These are phyloP conservation scores for Smutsia temminckii DNA, from an alignment of 2,797 vertebrate species.

Conservation along the genomic window DNA sequence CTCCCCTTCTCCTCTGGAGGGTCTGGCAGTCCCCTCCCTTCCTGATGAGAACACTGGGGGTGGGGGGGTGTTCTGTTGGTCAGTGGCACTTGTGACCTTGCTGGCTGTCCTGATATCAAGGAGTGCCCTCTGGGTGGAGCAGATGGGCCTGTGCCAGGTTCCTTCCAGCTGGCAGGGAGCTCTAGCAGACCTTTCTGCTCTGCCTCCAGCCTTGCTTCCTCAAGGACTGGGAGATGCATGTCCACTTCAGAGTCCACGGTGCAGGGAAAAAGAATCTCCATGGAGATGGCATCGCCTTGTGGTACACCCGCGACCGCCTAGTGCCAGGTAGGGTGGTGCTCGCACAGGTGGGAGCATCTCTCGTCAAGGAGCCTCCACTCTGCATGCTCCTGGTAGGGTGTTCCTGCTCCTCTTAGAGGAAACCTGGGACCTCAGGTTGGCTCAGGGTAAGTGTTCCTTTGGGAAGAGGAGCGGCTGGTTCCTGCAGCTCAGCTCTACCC, in stretches of 20 bases:
- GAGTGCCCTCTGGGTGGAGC: neutral
- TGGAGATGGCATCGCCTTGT: constrained; percentile 95
- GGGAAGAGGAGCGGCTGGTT: neutral
- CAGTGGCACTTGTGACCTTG: neutral
- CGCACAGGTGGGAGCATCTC: rapidly evolving
- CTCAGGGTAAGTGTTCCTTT: neutral
- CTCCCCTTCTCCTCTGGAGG: neutral
- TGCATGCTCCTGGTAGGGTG: neutral
- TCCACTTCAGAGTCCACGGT: constrained; percentile 96
- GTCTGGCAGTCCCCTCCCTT: neutral
- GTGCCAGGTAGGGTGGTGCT: constrained; percentile 87
- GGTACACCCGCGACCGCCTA: constrained; percentile 96
- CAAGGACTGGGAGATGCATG: constrained; percentile 99
- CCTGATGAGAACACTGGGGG: neutral
- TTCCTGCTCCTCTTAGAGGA: neutral
- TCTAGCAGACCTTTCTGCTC: constrained; percentile 32
- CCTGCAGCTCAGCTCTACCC: too few relatives aligned
- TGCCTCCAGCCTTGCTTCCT: constrained; percentile 92
- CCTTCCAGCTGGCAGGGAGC: neutral
- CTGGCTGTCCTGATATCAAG: neutral
- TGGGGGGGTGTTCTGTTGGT: neutral
- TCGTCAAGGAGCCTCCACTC: neutral
- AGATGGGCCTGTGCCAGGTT: neutral
- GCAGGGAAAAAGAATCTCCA: constrained; percentile 97
- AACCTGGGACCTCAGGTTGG: neutral